Percentiles rank a stretch among this genome's conserved stretches.
These are phyloP conservation scores for Hymenochirus boettgeri DNA, from an alignment of 2,113 vertebrate genomes.

Conservation along the genomic window DNA sequence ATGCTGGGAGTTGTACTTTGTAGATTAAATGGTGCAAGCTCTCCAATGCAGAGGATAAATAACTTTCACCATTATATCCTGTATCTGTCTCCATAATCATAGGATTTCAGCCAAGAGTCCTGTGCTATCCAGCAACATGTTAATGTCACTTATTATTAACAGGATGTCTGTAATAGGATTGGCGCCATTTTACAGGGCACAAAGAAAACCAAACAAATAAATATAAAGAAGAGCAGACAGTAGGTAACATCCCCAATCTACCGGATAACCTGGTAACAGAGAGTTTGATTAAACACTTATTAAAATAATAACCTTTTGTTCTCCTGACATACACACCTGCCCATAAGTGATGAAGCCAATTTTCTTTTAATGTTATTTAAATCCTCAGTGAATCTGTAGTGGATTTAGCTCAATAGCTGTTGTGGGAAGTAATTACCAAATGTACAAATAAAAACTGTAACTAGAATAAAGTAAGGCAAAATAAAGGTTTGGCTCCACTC, in stretches of 20 bases:
- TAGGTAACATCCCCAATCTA: neutral
- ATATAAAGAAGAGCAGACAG: too few species aligned
- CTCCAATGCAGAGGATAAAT: too few species aligned
- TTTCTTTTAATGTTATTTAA: constrained; percentile 17
- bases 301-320: neutral
- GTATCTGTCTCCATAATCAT: too few species aligned
- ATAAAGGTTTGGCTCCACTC: too few species aligned
- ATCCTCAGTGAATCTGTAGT: constrained; percentile 5
- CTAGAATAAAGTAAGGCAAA: neutral
- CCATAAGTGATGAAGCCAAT: constrained; percentile 1
- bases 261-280: constrained; percentile 1
- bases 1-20: too few species aligned
- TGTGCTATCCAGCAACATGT: too few species aligned
- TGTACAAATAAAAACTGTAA: neutral
- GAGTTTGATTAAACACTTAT: constrained; percentile 12
- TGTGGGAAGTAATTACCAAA: neutral
- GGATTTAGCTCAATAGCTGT: neutral
- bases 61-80: too few species aligned
- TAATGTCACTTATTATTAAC: too few species aligned
- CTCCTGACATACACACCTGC: constrained; percentile 4
- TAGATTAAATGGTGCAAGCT: too few species aligned
- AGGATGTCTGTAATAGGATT: too few species aligned
- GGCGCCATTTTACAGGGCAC: neutral
- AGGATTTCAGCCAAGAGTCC: too few species aligned
- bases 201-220: neutral